Conservation (phyloP, 2,888 invertebrate genomes). For the Calliphora vomitoria region DNA sequence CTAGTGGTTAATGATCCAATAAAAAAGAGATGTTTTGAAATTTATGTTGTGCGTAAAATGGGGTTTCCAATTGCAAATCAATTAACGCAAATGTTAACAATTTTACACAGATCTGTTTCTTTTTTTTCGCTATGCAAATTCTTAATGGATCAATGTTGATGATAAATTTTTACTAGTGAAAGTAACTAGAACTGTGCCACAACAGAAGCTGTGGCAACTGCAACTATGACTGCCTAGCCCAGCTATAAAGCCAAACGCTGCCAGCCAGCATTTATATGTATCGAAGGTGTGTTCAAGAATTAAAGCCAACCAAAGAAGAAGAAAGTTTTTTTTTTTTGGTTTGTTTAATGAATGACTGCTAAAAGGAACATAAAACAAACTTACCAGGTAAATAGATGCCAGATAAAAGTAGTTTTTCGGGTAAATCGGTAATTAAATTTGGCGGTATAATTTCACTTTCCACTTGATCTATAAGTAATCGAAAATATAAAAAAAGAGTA, state of each 20-base stretch:
- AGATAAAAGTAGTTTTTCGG: conserved; percentile 87
- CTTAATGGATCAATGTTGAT: conserved; percentile 30
- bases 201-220: conserved; percentile 20
- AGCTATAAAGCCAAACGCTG: background rate
- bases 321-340: conserved; percentile 35
- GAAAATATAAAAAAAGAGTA: conserved; percentile 27
- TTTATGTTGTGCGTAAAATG: conserved; percentile 69
- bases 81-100: conserved; percentile 66
- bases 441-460: conserved; percentile 85
- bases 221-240: background rate
- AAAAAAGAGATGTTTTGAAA: conserved; percentile 40
- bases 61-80: conserved; percentile 71
- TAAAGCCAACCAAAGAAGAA: conserved; percentile 21
- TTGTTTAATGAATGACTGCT: background rate
- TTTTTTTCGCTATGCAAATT: conserved; percentile 34
- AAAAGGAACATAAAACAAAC: conserved; percentile 74
- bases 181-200: conserved; percentile 69
- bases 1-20: conserved; percentile 35
- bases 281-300: conserved; percentile 69
- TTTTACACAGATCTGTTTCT: conserved; percentile 28
- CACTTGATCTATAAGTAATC: conserved; percentile 78
- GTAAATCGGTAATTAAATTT: conserved; percentile 87
- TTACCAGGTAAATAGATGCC: conserved; percentile 90
- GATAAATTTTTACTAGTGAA: conserved; percentile 60
- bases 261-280: background rate